Base-by-base conservation (phyloP, 2,797 vertebrate species). In the Lycodopsis pacificus region DNA sequence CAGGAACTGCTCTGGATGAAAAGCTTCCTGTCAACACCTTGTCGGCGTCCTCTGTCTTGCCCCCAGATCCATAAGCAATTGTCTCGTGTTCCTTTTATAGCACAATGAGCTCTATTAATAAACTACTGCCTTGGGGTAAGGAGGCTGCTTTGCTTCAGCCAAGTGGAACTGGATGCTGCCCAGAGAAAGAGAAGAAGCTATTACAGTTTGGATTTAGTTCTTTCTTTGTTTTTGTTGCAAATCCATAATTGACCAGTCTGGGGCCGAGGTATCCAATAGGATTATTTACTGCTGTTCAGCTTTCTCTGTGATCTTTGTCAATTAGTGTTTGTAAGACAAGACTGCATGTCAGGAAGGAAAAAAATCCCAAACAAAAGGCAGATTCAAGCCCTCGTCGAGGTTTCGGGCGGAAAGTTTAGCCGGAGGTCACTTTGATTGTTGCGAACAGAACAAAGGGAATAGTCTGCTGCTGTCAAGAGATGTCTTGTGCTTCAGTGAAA, bases 81-180 rank as follows among this genome's bases (percentile, higher is more conserved):
- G 71, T 75, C 75, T 73, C 49, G 65, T 81, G 49, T 91, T 91
- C 88, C 86, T 86, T 90, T 90, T 90, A 85, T 80, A 90, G 87
- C 84, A 93, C 90, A 94, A 92, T 91, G 83, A 90, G 78, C 77
- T 91, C 86, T 89, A 90, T 94, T 92, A 92, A 93, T 93, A 90
- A 83, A 80, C 87, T 51, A 1, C 77, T 80, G 48, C 82, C 66
- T 56, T 63, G 57, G 83, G 80, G 82, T 83, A 70, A 72, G 77
- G 74, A 65, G 86, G 71, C 74, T 70, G 84, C 79, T 76, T 76
- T 56, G 61, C 58, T 81, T 76, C 77, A 84, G 79, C 90, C 85
- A 88, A 88, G 83, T 85, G 79, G 86, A 89, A 84, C 86, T 88
- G 83, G 89, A 90, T 83, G 77, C 70, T 34, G 62, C 80, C 88